Evolutionary conservation across 2,113 vertebrate species (phyloP), one percentile per base, ranked within the genome.

Genomic region (human): DNA sequence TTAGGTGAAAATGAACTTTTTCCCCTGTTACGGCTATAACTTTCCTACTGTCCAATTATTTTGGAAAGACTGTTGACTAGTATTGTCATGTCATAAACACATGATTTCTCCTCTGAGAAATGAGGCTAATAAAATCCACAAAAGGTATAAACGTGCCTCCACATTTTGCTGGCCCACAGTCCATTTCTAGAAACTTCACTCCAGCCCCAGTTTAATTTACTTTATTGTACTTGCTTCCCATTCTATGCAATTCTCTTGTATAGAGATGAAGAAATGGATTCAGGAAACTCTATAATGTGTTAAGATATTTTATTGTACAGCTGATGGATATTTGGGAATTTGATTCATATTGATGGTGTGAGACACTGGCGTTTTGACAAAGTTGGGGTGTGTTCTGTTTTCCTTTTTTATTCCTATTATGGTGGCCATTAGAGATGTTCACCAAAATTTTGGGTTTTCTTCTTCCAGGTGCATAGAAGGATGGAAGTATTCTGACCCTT

Each of bases 1-100:
- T 73, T 76, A 76, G 86, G 61, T 76, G n/a, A 96, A 94, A 93
- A 92, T 38, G 32, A 97, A 92, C 30, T 94, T 96, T 94, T 89
- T 55, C 68, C 12, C 61, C 40, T 88, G 35, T 55, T 83, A 13
- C 6, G 40, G 76, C 38, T 76, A 27, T 94, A 94, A 90, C 52
- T 83, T 94, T 86, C 61, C 73, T 73, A 61, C 68, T 95, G 50
- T 89, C 84, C 87, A 90, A 70, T 89, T 70, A 84, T 80, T 92
- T 95, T 78, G 45, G 78, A 90, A 89, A 87, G 89, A n/a, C 30
- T 75, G 30, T 43, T 86, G 89, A 66, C 30, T 22, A 50, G 16
- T 61, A 68, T 12, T 76, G 38, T 52, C 55, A 40, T 78, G n/a
- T 78, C 64, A 78, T 87, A 83, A 82, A 76, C 18, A 94, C 50